phyloP scores from a whole-genome alignment of 2,888 invertebrate species.

The Hyppa rectilinea region DNA sequence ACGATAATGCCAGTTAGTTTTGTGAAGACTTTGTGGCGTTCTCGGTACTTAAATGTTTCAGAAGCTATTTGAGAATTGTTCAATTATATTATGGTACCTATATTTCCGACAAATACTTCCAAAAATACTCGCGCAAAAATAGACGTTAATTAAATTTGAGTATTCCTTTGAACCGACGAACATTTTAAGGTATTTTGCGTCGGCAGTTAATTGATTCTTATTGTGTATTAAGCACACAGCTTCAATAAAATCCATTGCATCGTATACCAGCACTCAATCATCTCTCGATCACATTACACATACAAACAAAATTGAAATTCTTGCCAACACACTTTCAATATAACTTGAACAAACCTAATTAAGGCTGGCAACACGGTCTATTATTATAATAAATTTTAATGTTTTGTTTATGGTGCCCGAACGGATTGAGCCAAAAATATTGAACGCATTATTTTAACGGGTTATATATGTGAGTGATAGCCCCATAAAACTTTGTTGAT shows the following conservation, averaged over 20 bases:
- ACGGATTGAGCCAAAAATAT: conserved; percentile 58
- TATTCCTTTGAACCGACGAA: conserved; percentile 3
- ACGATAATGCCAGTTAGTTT: conserved; percentile 68
- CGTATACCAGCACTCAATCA: conserved; percentile 44
- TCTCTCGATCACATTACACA: conserved; percentile 37
- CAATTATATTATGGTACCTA: not conserved
- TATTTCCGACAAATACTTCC: not conserved
- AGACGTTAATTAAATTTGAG: not conserved
- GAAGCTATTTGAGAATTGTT: conserved; percentile 38
- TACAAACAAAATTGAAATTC: conserved; percentile 53
- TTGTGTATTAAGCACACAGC: conserved; percentile 14
- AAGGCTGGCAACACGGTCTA: conserved; percentile 12
- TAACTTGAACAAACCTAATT: conserved; percentile 42
- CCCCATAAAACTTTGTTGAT: conserved; percentile 55
- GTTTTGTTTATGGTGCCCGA: conserved; percentile 45
- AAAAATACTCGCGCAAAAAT: not conserved
- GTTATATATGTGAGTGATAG: conserved; percentile 30
- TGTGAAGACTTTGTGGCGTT: conserved; percentile 42
- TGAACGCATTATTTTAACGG: conserved; percentile 56
- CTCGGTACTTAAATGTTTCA: conserved; percentile 43
- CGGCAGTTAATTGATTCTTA: conserved; percentile 21
- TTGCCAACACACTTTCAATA: conserved; percentile 36
- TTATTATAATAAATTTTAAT: conserved; percentile 28
- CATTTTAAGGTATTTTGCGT: conserved; percentile 14
- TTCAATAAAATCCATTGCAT: conserved; percentile 43